phyloP scores from a whole-genome alignment of 2,888 invertebrate genomes.

The Melolontha melolontha region DNA sequence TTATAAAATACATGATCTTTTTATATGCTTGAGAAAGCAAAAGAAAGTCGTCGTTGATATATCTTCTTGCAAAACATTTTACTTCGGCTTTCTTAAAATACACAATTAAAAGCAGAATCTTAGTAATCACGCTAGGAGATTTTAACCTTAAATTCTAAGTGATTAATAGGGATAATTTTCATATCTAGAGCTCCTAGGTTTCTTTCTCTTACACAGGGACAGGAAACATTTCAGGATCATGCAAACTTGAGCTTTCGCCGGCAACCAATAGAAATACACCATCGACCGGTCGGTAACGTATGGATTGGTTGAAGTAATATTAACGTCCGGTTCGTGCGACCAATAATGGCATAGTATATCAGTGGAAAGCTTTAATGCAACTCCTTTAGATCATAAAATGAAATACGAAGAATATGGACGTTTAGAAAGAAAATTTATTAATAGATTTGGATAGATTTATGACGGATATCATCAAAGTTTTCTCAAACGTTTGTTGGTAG shows the following conservation, averaged over 20 bases:
- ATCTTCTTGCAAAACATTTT: too few relatives aligned
- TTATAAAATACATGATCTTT: too few relatives aligned
- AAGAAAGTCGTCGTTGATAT: too few relatives aligned
- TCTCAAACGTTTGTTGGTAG: too few relatives aligned
- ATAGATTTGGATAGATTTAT: constrained; percentile 4
- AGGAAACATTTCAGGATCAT: constrained; percentile 9
- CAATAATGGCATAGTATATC: constrained; percentile 1
- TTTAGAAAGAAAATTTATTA: constrained; percentile 10
- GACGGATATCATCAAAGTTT: neutral
- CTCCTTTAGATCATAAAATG: neutral
- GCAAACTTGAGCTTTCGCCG: constrained; percentile 12
- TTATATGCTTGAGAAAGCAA: too few relatives aligned
- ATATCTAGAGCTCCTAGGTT: constrained; percentile 9
- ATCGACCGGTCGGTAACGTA: constrained; percentile 3
- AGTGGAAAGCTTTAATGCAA: neutral
- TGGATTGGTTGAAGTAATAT: constrained; percentile 2
- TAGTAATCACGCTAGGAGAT: neutral
- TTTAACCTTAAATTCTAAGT: constrained; percentile 7
- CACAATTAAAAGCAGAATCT: too few relatives aligned
- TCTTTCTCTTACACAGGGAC: constrained; percentile 3
- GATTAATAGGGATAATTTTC: constrained; percentile 18
- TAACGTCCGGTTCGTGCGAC: constrained; percentile 1
- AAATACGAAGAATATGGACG: constrained; percentile 7
- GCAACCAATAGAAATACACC: neutral
- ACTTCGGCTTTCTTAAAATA: too few relatives aligned